Conservation (phyloP, 2,797 vertebrate species). For the Zalophus californianus region DNA sequence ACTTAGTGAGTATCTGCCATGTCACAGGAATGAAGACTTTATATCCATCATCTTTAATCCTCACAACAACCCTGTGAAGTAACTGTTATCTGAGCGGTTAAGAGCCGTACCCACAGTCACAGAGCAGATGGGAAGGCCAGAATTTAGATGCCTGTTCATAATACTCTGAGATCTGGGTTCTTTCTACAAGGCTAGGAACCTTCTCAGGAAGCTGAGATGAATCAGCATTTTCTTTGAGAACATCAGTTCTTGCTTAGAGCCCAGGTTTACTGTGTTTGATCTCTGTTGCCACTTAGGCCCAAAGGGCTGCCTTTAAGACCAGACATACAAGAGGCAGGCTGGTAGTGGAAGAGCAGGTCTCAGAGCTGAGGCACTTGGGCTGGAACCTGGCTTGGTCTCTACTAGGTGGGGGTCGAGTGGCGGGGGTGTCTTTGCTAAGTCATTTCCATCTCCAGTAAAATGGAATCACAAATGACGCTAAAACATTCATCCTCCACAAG, state of each 20-base stretch:
- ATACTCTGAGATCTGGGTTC: neutral
- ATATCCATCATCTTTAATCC: neutral
- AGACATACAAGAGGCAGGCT: neutral
- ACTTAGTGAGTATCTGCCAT: neutral
- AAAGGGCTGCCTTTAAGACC: neutral
- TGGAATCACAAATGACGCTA: constrained; percentile 86
- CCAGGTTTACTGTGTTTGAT: neutral
- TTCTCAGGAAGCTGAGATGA: neutral
- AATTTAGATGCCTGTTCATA: neutral
- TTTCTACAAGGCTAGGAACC: neutral
- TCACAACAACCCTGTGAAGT: neutral
- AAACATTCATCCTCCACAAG: constrained; percentile 85
- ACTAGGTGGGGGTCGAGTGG: neutral
- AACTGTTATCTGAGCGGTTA: neutral
- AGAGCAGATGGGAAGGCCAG: constrained; percentile 1
- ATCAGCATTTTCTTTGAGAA: neutral
- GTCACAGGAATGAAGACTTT: neutral
- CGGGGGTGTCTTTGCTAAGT: neutral
- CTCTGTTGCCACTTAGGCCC: neutral
- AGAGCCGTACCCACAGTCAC: neutral
- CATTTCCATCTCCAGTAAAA: constrained; percentile 72
- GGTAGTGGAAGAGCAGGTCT: neutral
- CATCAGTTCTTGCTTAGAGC: neutral
- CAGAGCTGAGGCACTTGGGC: neutral
- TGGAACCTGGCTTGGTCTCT: neutral